These are phyloP conservation scores for Siniperca obscura DNA, from an alignment of 2,797 vertebrate species.

Conservation along the genomic window DNA sequence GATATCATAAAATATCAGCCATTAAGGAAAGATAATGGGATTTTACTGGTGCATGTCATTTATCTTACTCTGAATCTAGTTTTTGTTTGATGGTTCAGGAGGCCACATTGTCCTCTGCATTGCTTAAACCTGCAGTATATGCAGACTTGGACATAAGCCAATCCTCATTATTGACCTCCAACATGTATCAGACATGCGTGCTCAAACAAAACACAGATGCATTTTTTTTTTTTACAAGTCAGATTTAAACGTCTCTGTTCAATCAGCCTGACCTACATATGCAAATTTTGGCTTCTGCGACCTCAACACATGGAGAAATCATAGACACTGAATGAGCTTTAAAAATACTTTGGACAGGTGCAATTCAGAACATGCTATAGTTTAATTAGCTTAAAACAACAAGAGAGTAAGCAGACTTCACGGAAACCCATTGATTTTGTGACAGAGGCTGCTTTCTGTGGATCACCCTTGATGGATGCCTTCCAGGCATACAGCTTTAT, in stretches of 20 bases:
- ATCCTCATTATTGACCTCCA: neutral
- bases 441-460: slow-evolving; percentile 61
- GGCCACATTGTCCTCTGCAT: neutral
- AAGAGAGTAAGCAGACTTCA: slow-evolving; percentile 60
- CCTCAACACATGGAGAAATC: neutral
- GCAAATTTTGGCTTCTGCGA: neutral
- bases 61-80: slow-evolving; percentile 27
- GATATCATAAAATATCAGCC: slow-evolving; percentile 28
- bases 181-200: neutral
- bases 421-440: slow-evolving; percentile 76
- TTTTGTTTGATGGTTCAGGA: slow-evolving; percentile 4
- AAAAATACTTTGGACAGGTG: slow-evolving; percentile 29
- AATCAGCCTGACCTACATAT: neutral
- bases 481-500: slow-evolving; percentile 71
- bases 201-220: neutral
- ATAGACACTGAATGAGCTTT: neutral
- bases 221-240: neutral
- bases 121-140: neutral
- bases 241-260: neutral
- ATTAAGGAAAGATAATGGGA: slow-evolving; percentile 49
- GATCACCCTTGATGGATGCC: slow-evolving; percentile 69
- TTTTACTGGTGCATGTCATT: slow-evolving; percentile 38
- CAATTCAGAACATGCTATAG: slow-evolving; percentile 4
- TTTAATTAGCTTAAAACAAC: slow-evolving; percentile 73
- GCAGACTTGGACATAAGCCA: neutral